These are phyloP conservation scores for Ennomos fuscantarius DNA, from an alignment of 2,888 invertebrate species.

Conservation along the genomic window DNA sequence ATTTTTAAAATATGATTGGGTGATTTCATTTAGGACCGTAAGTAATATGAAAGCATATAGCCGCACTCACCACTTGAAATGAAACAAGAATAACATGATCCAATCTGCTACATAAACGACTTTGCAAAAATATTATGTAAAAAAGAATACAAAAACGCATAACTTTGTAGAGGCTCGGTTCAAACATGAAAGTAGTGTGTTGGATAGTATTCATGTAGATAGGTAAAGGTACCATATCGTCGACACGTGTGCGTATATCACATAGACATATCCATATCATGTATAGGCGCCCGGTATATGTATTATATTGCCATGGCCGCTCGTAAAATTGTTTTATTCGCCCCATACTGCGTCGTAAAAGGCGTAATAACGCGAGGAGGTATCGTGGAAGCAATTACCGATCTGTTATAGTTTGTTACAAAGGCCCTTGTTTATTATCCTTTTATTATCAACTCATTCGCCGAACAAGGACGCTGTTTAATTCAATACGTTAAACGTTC, in stretches of 20 bases:
- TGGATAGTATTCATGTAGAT: too few species aligned
- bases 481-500: slow-evolving; percentile 64
- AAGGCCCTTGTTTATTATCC: slow-evolving; percentile 84
- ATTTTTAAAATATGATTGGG: too few species aligned
- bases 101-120: too few species aligned
- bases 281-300: slow-evolving; percentile 54
- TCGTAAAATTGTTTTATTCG: slow-evolving; percentile 86
- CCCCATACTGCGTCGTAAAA: slow-evolving; percentile 85
- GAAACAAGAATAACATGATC: too few species aligned
- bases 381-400: slow-evolving; percentile 85
- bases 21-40: too few species aligned
- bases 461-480: slow-evolving; percentile 78
- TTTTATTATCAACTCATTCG: slow-evolving; percentile 84
- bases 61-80: too few species aligned
- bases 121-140: too few species aligned
- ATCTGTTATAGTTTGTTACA: slow-evolving; percentile 86
- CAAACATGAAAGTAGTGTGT: too few species aligned
- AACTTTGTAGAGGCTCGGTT: too few species aligned
- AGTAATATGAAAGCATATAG: too few species aligned
- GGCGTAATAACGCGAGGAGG: slow-evolving; percentile 84
- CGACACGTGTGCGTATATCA: slow-evolving; percentile 33
- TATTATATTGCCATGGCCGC: slow-evolving; percentile 82
- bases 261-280: slow-evolving; percentile 48
- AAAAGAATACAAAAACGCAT: too few species aligned
- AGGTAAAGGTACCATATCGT: slow-evolving; percentile 7